Base-by-base conservation (phyloP, 2,888 invertebrate genomes). In the Alloscopus bannaensis region DNA sequence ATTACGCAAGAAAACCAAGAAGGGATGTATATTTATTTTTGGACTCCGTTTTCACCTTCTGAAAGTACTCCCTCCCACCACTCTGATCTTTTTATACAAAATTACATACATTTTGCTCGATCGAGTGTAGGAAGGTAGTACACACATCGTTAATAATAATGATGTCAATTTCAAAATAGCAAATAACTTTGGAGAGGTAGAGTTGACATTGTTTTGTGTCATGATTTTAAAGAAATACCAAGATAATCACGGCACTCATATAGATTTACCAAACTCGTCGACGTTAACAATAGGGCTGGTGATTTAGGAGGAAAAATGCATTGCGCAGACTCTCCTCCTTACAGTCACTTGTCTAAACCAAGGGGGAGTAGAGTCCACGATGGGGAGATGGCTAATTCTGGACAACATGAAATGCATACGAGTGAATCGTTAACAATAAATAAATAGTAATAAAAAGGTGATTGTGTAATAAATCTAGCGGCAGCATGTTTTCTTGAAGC, bases 101-200 rank as follows among this genome's bases (percentile, higher is more conserved):
- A n/a, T n/a, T n/a, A n/a, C n/a, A n/a, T n/a, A n/a, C n/a, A n/a
- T n/a, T n/a, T n/a, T n/a, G n/a, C n/a, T n/a, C n/a, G n/a, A n/a
- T n/a, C n/a, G n/a, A n/a, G n/a, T n/a, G n/a, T n/a, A n/a, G n/a
- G n/a, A n/a, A n/a, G n/a, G n/a, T n/a, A n/a, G n/a, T n/a, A n/a
- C n/a, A n/a, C n/a, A n/a, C n/a, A n/a, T n/a, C n/a, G n/a, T n/a
- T n/a, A n/a, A n/a, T 45, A 45, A 45, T 45, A 45, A 45, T 45
- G 45, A 45, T 45, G 45, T 45, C 45, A 45, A 45, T 45, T 45
- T 45, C 45, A 16, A 45, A 45, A 45, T 45, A 16, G 45, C 13
- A 45, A 18, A 45, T 45, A 45, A 45, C 13, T 45, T n/a, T 16
- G n/a, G n/a, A 45, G 18, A 16, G 13, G 13, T 13, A 6, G n/a